These are phyloP conservation scores for Numida meleagris DNA, from an alignment of 2,113 vertebrate genomes.

Conservation along the genomic window DNA sequence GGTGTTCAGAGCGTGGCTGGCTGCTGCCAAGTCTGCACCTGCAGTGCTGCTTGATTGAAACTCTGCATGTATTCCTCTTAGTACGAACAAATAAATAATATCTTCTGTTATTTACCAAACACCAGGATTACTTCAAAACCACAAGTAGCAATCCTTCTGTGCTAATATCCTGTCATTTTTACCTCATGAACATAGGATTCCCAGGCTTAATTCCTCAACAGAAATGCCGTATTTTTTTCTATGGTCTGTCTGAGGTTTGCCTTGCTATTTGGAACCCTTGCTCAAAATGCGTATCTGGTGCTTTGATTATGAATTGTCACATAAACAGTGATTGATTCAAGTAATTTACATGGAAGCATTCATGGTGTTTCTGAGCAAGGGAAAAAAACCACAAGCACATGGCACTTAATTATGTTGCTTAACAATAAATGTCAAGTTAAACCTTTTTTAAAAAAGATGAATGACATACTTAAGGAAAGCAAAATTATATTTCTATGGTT, in stretches of 20 bases:
- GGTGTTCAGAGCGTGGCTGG: not conserved
- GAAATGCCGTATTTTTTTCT: not conserved
- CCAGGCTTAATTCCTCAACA: not conserved
- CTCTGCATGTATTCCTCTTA: slow-evolving; percentile 39
- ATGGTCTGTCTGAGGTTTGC: slow-evolving; percentile 2
- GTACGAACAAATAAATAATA: slow-evolving; percentile 28
- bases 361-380: slow-evolving; percentile 34
- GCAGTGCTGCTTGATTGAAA: slow-evolving; percentile 28
- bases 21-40: slow-evolving; percentile 33
- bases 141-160: not conserved
- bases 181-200: not conserved
- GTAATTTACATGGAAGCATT: slow-evolving; percentile 70
- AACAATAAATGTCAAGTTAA: slow-evolving; percentile 72
- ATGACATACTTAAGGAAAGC: slow-evolving; percentile 50
- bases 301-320: slow-evolving; percentile 70
- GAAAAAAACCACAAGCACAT: slow-evolving; percentile 51
- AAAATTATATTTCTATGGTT: slow-evolving; percentile 51
- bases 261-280: slow-evolving; percentile 31
- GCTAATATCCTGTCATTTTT: not conserved
- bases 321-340: slow-evolving; percentile 69
- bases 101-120: slow-evolving; percentile 49
- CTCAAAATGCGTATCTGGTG: slow-evolving; percentile 60
- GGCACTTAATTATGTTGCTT: slow-evolving; percentile 70
- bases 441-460: slow-evolving; percentile 62
- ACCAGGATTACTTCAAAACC: slow-evolving; percentile 20